Evolutionary conservation across 2,113 vertebrate genomes (phyloP), one percentile per base, ranked within the genome.

Genomic region (Taxidea taxus): DNA sequence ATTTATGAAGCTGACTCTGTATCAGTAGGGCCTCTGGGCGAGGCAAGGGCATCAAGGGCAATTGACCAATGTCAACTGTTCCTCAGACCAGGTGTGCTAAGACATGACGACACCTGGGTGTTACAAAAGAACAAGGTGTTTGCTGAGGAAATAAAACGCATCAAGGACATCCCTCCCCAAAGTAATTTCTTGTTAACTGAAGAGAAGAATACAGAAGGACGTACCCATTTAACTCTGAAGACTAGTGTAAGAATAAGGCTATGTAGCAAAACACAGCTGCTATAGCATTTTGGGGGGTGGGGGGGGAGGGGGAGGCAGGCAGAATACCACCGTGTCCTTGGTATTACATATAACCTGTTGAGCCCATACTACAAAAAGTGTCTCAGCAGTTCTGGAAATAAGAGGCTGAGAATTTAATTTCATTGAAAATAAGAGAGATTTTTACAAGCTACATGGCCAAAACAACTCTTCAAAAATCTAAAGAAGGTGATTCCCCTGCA

Each of bases 391-490:
- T 82, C 42, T 88, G 39, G 39, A 88, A 88, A 39, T 62, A 93
- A 86, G 49, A 94, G 14, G 16, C 18, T 42, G 37, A 91, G 37
- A 56, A 44, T 62, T 86, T 37, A 90, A 92, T 82, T 96, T 86
- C 74, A 90, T 7, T 58, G 21, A 77, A 56, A 80, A 77, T 31
- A 56, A 44, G 60, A 62, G 16, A 80, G 10, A 72, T 56, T 92
- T 92, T 87, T 68, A 66, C 44, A 95, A 95, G 62, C 39, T 88
- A 78, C 11, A 31, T 12, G 31, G 54, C 60, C 60, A 58, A 87
- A 62, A 54, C 34, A 84, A 91, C 14, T 85, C 54, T 90, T 94
- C n/a, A 84, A 47, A 96, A 92, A 58, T 13, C 66, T 90, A 72
- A 37, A n/a, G 47, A 88, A 72, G 2, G 15, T 80, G 51, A 72